Evolutionary conservation across 2,888 invertebrate genomes (phyloP), one percentile per base, ranked within the genome.

Genomic region (Catocala fraxini): DNA sequence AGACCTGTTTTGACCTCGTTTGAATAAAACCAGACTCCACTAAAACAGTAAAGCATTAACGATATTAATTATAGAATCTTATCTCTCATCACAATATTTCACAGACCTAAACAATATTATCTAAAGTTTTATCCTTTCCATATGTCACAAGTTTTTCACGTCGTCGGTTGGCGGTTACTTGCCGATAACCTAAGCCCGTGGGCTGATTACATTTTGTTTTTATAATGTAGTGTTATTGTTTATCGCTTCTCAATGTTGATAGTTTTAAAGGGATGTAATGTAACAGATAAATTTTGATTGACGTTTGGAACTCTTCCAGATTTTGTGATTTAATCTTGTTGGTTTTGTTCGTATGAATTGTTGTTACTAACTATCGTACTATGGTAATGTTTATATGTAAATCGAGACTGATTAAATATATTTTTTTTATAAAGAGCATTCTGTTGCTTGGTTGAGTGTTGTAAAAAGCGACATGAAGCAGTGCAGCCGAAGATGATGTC

Each of bases 191-290:
- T 79, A 65, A 64, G 60, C 72, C 58, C 55, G 71, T 76, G 68
- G 79, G 80, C 82, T 81, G 86, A 87, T 87, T 86, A 85, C 80
- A 46, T n/a, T 73, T 62, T 79, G 83, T 83, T 84, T 83, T 82
- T 80, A 77, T 79, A 70, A 71, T 56, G 49, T 69, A 67, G 68
- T 58, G 68, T 55, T 63, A 47, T 71, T 72, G 68, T 70, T 80
- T 83, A 82, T 83, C 83, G 47, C 73, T 63, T 63, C 71, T 73
- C 71, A 67, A 77, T 65, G 71, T 71, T 81, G 83, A 83, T 83
- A 84, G 79, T 77, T 84, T 80, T 77, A 71, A 81, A 80, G 75
- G 77, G 74, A 79, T 80, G 77, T 75, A 75, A 81, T 76, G 70
- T 68, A 75, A 75, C 52, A 65, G 82, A 84, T 84, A 83, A 83